Base-by-base conservation (phyloP, 2,797 vertebrate genomes). In the Anomalospiza imberbis region DNA sequence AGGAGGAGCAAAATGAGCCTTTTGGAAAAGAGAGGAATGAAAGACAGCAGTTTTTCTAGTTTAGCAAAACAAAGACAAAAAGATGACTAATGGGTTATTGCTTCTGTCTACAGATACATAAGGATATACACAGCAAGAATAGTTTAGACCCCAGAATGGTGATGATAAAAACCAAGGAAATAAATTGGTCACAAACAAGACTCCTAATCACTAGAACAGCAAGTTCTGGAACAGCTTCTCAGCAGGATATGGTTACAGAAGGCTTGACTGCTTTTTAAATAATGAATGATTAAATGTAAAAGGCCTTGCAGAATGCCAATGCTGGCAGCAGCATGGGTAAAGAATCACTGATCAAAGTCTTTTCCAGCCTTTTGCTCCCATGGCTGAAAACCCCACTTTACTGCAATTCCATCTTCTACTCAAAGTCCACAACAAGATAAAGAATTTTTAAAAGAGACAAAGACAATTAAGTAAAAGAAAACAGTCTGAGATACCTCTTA, bases 221-320 rank as follows among this genome's bases (percentile, higher is more conserved):
- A 85, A 85, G 74, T 58, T 85, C 89, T 91, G 51, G 78, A 93
- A 85, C 67, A 85, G 67, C 32, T 79, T 82, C 63, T 79, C 78
- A 78, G 74, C n/a, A 81, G 60, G 71, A 72, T 65, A 72, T 2
- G 7, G 58, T 87, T 87, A 92, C 34, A 92, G 60, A 44, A 91
- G 17, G 48, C 36, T 88, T 73, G 44, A 68, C 51, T 71, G 57
- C 29, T 58, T 92, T 82, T 85, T 82, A 74, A 87, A 76, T 48
- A 53, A 65, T 57, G 34, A 62, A 90, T 61, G 10, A 73, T 66
- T 54, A 76, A 73, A 89, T 25, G 26, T 32, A 79, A 91, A 92
- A 95, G 21, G 34, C 29, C 26, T 71, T 84, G 73, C 34, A 80
- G 42, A 61, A 86, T 18, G 48, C 45, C 50, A 85, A 0, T 10